These are phyloP conservation scores for Semaprochilodus insignis DNA, from an alignment of 2,797 vertebrate species.

Conservation along the genomic window DNA sequence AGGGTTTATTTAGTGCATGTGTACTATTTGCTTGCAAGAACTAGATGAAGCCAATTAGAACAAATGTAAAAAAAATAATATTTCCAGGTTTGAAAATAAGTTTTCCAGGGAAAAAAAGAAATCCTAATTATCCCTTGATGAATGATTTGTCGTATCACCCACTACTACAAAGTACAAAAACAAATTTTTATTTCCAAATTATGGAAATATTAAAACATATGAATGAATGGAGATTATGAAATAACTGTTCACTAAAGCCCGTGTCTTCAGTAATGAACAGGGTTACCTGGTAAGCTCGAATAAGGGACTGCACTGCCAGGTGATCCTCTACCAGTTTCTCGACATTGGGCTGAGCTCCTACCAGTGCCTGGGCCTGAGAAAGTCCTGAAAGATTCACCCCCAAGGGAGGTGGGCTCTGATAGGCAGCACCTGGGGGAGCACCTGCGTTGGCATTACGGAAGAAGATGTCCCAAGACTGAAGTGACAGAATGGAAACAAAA, in stretches of 20 bases:
- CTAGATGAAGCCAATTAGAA: too few relatives aligned
- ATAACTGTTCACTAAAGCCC: neutral
- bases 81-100: too few relatives aligned
- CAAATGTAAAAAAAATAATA: too few relatives aligned
- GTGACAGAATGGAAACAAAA: slow-evolving; percentile 42
- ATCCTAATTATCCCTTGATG: too few relatives aligned
- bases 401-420: slow-evolving; percentile 87
- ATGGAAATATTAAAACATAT: neutral
- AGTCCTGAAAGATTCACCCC: slow-evolving; percentile 71
- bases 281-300: slow-evolving; percentile 93
- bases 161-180: neutral
- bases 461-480: slow-evolving; percentile 94
- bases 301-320: slow-evolving; percentile 92
- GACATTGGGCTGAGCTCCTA: slow-evolving; percentile 81
- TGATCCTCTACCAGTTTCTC: slow-evolving; percentile 95
- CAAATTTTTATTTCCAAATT: too few relatives aligned
- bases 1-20: too few relatives aligned
- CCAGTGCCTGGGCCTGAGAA: slow-evolving; percentile 73
- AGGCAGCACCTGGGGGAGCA: slow-evolving; percentile 85
- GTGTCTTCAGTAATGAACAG: neutral
- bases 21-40: too few relatives aligned
- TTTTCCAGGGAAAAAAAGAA: too few relatives aligned
- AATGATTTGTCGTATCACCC: too few relatives aligned
- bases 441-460: slow-evolving; percentile 91
- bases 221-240: neutral